Evolutionary conservation across 2,797 vertebrate genomes (phyloP), one percentile per base, ranked within the genome.

Genomic region (Graptemys geographica): DNA sequence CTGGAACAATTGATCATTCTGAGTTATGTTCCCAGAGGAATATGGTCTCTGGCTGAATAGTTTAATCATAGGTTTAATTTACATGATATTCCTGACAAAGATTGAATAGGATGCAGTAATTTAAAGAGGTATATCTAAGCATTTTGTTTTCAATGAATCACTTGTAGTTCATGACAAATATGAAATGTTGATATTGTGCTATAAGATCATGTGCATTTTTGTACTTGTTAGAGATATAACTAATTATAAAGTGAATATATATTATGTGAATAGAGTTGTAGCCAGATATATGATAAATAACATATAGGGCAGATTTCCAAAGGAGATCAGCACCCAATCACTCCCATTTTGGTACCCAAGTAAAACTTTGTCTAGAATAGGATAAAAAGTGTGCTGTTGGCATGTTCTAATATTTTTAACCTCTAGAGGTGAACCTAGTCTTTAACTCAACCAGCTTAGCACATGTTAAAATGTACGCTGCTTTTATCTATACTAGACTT

Each of bases 381-480:
- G 52, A 84, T 78, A 85, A 79, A 94, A 94, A 31, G n/a, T 76
- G 88, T 74, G 44, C 12, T 2, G 11, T 53, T 91, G 84, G 80
- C 31, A 79, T 2, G 3, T 59, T 86, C 74, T 90, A 91, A 92
- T 90, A 56, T 90, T 5, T 93, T 91, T 59, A 83, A 95, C 25
- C 56, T 72, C 86, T 78, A 90, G 79, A 80, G 56, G 33, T n/a
- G 33, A 65, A n/a, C 33, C 8, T 65, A 65, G 62, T 37, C 16
- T 69, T 69, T 69, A 69, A 69, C 16, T 69, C 33, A 69, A n/a
- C 15, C 78, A 90, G 78, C 5, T 52, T 44, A 81, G 3, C 7
- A 1, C 49, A 25, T 55, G 49, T 88, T 81, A 93, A 95, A 96
- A 94, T 93, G 91, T 69, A 94, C 91, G 86, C 57, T 62, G 53